Base-by-base conservation (phyloP, 2,797 vertebrate species). In the Avahi laniger region DNA sequence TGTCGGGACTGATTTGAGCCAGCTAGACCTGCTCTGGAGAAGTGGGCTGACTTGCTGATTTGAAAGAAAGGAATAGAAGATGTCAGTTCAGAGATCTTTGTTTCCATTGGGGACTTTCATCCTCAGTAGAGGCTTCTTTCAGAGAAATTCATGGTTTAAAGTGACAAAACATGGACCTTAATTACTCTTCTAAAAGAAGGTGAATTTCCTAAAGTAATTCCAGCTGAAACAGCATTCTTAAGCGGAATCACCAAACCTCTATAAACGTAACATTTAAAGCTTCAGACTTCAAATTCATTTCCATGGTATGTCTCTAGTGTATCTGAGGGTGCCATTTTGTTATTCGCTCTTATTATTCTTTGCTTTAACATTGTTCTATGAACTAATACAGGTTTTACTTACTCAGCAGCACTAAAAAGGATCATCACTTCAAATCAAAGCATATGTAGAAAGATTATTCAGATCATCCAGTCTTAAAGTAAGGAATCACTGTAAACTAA, bases 11-110 rank as follows among this genome's bases (percentile, higher is more conserved):
- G 65, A 97, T 93, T 81, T 94, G 69, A 97, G 41, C 35, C 57
- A 63, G 67, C 67, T 63, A 67, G 26, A 85, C 6, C 41, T 92
- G 81, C 89, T 72, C n/a, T 35, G 63, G 41, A 79, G 72, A 90
- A 75, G 33, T 61, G 38, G 30, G 12, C 46, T 59, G 75, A 90
- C 80, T 86, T 73, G 26, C 61, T 80, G 70, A 85, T 93, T 96
- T 92, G 84, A 89, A 96, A 90, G 63, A 78, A 7, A 46, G 69
- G 33, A 87, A 96, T 43, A 46, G 79, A 79, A 72, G 83, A 82
- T 92, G 41, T 72, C 93, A 86, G 50, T 83, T 96, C 89, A 93
- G 50, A 9, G 28, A 87, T 84, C 79, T 96, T 54, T 93, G 52
- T 65, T 75, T 96, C 76, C 46, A 76, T 6, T 35, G 59, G 79